Percentiles rank a stretch among this genome's conserved stretches.
Evolutionary conservation across 2,797 vertebrate species (phyloP).

Genomic region (Anas flavirostris): DNA sequence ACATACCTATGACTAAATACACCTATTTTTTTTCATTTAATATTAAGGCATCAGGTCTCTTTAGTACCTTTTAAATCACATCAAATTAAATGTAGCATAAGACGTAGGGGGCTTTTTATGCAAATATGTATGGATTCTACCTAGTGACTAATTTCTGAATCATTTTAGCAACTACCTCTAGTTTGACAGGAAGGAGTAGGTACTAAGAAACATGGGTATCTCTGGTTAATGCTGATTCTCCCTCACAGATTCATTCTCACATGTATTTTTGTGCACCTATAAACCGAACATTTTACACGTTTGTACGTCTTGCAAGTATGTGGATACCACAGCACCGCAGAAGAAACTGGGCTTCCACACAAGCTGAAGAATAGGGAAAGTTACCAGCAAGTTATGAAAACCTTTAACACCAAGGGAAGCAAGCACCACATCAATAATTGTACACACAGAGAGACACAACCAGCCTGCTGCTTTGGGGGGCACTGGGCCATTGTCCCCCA

Average conservation of each 20-base stretch:
- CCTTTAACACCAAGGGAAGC: background rate
- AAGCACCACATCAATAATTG: background rate
- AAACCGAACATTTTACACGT: background rate
- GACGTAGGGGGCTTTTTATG: rapidly evolving
- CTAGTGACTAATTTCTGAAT: background rate
- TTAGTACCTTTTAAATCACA: background rate
- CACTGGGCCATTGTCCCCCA: rapidly evolving
- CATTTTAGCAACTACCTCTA: background rate
- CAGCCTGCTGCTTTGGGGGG: no score
- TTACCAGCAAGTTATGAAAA: background rate
- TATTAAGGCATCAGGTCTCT: background rate
- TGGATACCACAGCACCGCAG: rapidly evolving
- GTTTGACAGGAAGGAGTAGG: background rate
- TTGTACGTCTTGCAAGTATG: rapidly evolving
- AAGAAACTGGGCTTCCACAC: background rate
- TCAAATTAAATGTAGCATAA: background rate
- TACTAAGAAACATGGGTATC: background rate
- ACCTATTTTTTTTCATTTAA: background rate
- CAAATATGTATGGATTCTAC: background rate
- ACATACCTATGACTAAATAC: background rate
- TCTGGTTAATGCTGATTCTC: background rate
- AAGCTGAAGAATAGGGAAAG: background rate
- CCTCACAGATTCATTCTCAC: background rate
- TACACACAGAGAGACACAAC: rapidly evolving
- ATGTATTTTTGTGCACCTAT: background rate